A percentile compares a stretch with the other conserved stretches of the same genome.
Evolutionary conservation across 2,113 vertebrate genomes (phyloP).

Genomic region (Alligator sinensis): DNA sequence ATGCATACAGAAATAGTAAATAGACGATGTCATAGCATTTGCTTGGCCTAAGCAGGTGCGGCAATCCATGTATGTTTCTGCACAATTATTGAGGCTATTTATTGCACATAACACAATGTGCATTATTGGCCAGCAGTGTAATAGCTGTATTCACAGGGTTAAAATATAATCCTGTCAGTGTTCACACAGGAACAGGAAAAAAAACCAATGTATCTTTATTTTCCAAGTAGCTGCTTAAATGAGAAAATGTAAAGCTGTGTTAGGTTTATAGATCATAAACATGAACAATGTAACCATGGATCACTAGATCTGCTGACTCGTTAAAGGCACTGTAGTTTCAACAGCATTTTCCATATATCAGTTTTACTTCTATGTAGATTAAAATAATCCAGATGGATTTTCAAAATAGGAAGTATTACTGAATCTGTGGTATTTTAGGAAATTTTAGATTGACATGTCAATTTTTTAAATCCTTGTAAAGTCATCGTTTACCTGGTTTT

Average conservation of each 20-base stretch:
- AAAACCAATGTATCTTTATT: not conserved
- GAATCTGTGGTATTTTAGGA: not conserved
- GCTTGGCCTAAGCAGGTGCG: not conserved
- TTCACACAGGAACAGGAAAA: not conserved
- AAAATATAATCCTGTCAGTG: not conserved
- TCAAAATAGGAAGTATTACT: not conserved
- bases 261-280: not conserved
- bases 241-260: constrained; percentile 11
- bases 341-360: constrained; percentile 1
- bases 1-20: constrained; percentile 24
- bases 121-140: not conserved
- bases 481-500: not conserved
- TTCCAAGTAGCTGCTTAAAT: not conserved
- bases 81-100: not conserved
- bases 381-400: not conserved
- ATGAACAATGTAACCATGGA: not conserved
- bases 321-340: not conserved
- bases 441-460: not conserved
- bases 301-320: not conserved
- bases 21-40: not conserved
- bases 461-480: not conserved
- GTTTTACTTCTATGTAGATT: not conserved
- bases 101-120: not conserved
- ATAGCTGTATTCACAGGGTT: constrained; percentile 5
- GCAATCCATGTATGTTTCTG: too few relatives aligned